Evolutionary conservation across 2,113 vertebrate species (phyloP), one percentile per base, ranked within the genome.

Genomic region (Asarcornis scutulata): DNA sequence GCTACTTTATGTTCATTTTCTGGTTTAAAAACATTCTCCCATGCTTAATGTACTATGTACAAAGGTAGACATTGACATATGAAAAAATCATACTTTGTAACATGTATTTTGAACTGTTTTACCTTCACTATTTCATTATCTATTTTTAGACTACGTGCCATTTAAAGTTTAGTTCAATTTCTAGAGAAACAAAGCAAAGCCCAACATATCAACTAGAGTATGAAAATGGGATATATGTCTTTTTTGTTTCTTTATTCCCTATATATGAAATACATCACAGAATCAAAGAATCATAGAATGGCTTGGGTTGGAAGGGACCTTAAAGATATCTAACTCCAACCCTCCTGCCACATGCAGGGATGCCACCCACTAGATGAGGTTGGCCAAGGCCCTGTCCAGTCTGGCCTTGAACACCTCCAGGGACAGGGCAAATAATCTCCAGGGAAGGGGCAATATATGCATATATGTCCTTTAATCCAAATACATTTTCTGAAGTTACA

Each of bases 1-100:
- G 27, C 66, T 94, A 27, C 8, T 69, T 68, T 58, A 13, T 25
- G 9, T 78, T 96, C 40, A 84, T 96, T 97, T 91, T 87, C 79
- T 26, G 13, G 83, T 21, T 36, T 29, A 73, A 64, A 95, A 94
- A 3, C 74, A 62, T 83, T 85, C 11, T 36, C 6, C 16, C 40
- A 2, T 31, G 25, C 40, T 73, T 48, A 48, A 86, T 34, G 64
- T 71, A 86, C 73, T 93, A 83, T 50, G 13, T 55, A 40, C 29
- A 88, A 91, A 95, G 11, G 11, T 91, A 32, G 22, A 89, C 32
- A 87, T 71, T 23, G 32, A 17, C 32, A 32, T 95, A 63, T 67
- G 60, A 96, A 95, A 94, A 83, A 75, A 29, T 85, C 48, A 67
- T 78, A 3, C 42, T 81, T 87, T 44, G 21, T n/a, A 83, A 73